Base-by-base conservation (phyloP, 2,888 invertebrate genomes). In the Meliscaeva auricollis region DNA sequence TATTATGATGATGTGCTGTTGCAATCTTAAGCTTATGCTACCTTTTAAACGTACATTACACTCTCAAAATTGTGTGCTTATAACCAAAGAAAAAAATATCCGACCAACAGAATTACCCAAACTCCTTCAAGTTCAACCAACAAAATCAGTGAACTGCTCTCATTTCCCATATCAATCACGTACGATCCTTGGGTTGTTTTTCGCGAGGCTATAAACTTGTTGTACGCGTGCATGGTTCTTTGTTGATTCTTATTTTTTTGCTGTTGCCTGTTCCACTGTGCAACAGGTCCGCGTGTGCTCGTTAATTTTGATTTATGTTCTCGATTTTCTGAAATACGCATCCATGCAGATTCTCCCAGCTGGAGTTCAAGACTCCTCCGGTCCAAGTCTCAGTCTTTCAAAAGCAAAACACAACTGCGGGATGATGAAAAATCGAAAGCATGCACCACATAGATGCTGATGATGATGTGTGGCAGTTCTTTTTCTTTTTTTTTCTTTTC, bases 281-380 rank as follows among this genome's bases (percentile, higher is more conserved):
- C 74, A 83, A 79, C 83, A 83, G 83, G 83, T 83, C 78, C 74
- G 78, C 74, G 78, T 83, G 83, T 79, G 83, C 79, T 83, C 83
- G 83, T 83, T 83, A 83, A 79, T 79, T 83, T 83, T 83, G 83
- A 83, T 83, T 83, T 83, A 83, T 83, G 15, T 35, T 64, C 83
- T 74, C 78, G 74, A 83, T 83, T 79, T 83, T 69, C 74, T 83
- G 83, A 83, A 83, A 74, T 79, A 83, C 79, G 68, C 79, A 79
- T 79, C 46, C 83, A 83, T 79, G 79, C 83, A 83, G 83, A 83
- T 83, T 79, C 74, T 73, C 83, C 41, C 83, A 83, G 83, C 79
- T 83, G 78, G 83, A 83, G 79, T 69, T 79, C 74, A 58, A 44
- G 32, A 15, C 56, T 48, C 22, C 11, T 50, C 13, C 35, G 68